Base-by-base conservation (phyloP, 92 coral and sea anemone species). In the Heliopora coerulea region DNA sequence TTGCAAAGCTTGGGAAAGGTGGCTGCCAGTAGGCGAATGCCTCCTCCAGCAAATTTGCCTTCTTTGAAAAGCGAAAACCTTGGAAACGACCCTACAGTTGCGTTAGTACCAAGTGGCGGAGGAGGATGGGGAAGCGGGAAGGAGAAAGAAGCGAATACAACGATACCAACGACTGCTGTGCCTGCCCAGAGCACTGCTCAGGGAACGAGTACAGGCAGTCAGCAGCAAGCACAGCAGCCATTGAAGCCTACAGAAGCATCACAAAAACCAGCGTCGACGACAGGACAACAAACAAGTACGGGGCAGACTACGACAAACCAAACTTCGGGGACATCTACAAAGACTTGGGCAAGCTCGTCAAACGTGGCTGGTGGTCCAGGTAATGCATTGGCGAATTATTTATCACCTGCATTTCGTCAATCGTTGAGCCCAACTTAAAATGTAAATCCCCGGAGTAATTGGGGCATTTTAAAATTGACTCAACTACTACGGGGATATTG, bases 351-450 rank as follows among this genome's bases (percentile, higher is more conserved):
- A 86, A 95, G 78, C 86, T 86, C 87, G 74, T 95, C 96, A 95
- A 95, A 83, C 99, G 99, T 83, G 99, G 99, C 86, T 95, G 99
- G 99, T 95, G 99, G 99, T 95, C 97, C 80, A 95, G 99, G 99
- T 95, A 86, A 8, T 8, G n/a, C 52, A 15, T 46, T 46, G 7
- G n/a, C 10, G 15, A 15, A 15, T 19, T 26, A 12, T 56, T 4
- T 21, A 32, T 3, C 14, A 1, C 35, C 18, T 20, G 25, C 8
- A 12, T 52, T 70, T 49, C 30, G 28, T n/a, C n/a, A n/a, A n/a
- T n/a, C n/a, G n/a, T n/a, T n/a, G n/a, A n/a, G n/a, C n/a, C n/a
- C n/a, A n/a, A n/a, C n/a, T n/a, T n/a, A n/a, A n/a, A n/a, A n/a
- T n/a, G n/a, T n/a, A n/a, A n/a, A n/a, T n/a, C n/a, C n/a, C n/a